These are phyloP conservation scores for Pomacea maculata DNA, from an alignment of 1,140 invertebrate genomes.

Conservation along the genomic window DNA sequence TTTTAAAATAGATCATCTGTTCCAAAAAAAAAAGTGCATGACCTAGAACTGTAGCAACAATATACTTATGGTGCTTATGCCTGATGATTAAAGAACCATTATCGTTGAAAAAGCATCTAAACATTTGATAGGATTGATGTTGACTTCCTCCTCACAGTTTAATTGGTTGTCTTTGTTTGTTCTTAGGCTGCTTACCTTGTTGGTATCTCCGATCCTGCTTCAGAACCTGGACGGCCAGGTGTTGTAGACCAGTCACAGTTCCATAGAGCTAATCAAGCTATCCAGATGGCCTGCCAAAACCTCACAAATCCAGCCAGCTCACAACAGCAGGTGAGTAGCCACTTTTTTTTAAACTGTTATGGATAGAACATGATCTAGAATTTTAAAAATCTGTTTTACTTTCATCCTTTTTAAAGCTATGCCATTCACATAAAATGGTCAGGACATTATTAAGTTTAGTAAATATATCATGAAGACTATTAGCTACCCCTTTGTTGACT, in stretches of 20 bases:
- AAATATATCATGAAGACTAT: background rate
- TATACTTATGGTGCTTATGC: too few species aligned
- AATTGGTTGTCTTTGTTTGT: background rate
- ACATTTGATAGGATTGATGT: too few species aligned
- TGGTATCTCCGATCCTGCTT: constrained; percentile 89
- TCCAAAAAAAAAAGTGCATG: too few species aligned
- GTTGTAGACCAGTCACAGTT: constrained; percentile 93
- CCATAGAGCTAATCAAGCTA: constrained; percentile 85
- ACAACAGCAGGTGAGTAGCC: constrained; percentile 76
- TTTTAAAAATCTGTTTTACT: background rate
- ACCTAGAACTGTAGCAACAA: too few species aligned
- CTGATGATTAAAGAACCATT: too few species aligned
- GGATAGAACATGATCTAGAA: background rate
- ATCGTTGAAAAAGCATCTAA: too few species aligned
- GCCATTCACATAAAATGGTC: background rate
- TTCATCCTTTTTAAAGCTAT: background rate
- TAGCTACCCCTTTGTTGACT: background rate
- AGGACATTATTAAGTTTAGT: background rate
- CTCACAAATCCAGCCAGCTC: constrained; percentile 79
- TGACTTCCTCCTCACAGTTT: too few species aligned
- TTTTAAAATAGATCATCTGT: too few species aligned
- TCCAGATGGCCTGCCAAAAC: constrained; percentile 86
- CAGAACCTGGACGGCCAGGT: constrained; percentile 88
- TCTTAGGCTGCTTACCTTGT: constrained; percentile 90
- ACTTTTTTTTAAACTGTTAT: background rate